Base-by-base conservation (phyloP, 2,888 invertebrate genomes). In the Macroteleia sp. region DNA sequence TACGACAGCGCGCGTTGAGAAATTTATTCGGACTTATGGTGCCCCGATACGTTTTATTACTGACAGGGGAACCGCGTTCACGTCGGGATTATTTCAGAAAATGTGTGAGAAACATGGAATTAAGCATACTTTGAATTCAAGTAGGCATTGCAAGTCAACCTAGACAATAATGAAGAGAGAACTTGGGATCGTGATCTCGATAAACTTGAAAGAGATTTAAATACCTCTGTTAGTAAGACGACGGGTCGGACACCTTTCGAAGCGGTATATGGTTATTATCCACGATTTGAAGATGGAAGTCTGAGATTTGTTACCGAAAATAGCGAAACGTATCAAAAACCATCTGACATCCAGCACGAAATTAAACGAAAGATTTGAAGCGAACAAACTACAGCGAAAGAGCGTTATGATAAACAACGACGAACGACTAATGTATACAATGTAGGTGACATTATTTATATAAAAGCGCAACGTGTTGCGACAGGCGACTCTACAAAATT, bases 401-500 rank as follows among this genome's bases (percentile, higher is more conserved):
- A 20, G 2, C 16, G 42, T n/a, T 42, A 42, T 20, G 42, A 20
- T 20, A 20, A 42, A n/a, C n/a, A 19, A 10, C 9, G 20, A 20
- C 19, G 12, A 16, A 46, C 6, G 8, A 22, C 9, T 30, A 14
- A 30, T 3, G 20, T 1, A 3, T 28, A 28, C 20, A 14, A 48
- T n/a, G 12, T 30, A n/a, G 48, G 48, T 1, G 30, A 48, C 6
- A 48, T 48, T 12, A 16, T 48, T 28, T 48, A 48, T 48, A 8
- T 48, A 9, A 48, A 30, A 9, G 3, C 28, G 6, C 16, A 28
- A 5, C 25, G 25, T 12, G 19, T 46, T 6, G 12, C 44, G 1
- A 25, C 44, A 1, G 44, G 44, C 2, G 44, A 46, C 2, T 46
- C 44, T 1, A 25, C 44, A 17, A 46, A 46, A 14, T 12, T 46